phyloP scores from a whole-genome alignment of 2,888 invertebrate genomes.

The Choristoneura rosaceana region DNA sequence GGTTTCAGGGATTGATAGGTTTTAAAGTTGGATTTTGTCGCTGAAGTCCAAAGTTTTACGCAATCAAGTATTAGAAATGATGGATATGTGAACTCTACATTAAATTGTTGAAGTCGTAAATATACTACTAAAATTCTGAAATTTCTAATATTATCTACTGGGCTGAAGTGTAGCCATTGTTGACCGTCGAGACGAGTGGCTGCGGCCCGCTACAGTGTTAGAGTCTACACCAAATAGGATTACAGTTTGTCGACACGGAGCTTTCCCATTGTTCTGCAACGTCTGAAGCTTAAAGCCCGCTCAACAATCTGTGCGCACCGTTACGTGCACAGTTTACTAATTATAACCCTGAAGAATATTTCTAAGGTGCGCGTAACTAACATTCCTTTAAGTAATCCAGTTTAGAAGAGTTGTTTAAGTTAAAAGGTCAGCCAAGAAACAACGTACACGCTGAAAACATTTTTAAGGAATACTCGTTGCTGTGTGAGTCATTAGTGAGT shows the following conservation, averaged over 20 bases:
- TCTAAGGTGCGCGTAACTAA: background rate
- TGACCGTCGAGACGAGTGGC: constrained; percentile 49
- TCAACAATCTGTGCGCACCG: constrained; percentile 39
- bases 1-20: background rate
- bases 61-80: too few species aligned
- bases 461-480: too few species aligned
- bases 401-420: background rate
- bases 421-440: background rate
- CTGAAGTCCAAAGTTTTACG: too few species aligned
- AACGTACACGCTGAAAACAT: background rate
- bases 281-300: constrained; percentile 48
- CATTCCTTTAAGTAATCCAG: background rate
- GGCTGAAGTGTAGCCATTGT: constrained; percentile 59
- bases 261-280: constrained; percentile 59
- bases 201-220: constrained; percentile 42
- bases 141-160: background rate
- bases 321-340: constrained; percentile 40
- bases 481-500: too few species aligned
- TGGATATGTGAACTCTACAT: too few species aligned
- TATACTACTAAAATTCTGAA: background rate
- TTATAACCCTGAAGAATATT: constrained; percentile 31
- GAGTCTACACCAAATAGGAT: constrained; percentile 60
- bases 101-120: too few species aligned
- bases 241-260: constrained; percentile 61
- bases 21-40: too few species aligned